phyloP scores from a whole-genome alignment of 2,113 vertebrate species.

The Brachirus orientalis region DNA sequence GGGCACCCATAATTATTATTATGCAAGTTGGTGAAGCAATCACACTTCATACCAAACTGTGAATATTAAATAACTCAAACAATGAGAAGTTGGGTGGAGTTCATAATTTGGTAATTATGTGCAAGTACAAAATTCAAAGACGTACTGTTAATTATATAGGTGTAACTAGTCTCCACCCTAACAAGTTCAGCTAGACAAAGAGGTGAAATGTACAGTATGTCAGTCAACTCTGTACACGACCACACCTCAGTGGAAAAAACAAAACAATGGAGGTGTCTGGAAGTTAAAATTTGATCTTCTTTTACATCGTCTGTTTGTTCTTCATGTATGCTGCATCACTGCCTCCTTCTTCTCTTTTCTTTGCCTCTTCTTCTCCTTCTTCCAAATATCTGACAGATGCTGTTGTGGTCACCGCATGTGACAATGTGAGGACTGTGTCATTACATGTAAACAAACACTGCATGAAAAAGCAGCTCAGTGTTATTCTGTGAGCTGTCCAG shows the following conservation, averaged over 20 bases:
- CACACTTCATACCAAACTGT: too few relatives aligned
- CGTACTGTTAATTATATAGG: not conserved
- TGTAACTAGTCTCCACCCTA: not conserved
- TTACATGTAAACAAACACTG: slow-evolving; percentile 32
- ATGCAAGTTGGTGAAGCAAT: too few relatives aligned
- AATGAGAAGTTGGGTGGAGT: not conserved
- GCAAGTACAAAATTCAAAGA: not conserved
- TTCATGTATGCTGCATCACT: too few relatives aligned
- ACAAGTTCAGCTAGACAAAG: not conserved
- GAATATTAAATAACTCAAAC: not conserved
- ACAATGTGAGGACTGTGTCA: slow-evolving; percentile 3
- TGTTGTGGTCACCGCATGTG: not conserved
- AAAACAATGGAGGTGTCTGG: not conserved
- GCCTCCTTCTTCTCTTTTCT: too few relatives aligned
- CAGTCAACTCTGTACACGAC: not conserved
- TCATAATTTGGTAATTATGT: not conserved
- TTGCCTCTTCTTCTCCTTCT: too few relatives aligned
- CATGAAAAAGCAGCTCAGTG: slow-evolving; percentile 5
- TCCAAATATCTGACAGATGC: too few relatives aligned
- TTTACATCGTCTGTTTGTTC: too few relatives aligned
- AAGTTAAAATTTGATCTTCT: too few relatives aligned
- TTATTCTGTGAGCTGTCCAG: slow-evolving; percentile 28
- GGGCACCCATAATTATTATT: too few relatives aligned
- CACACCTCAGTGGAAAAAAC: not conserved
- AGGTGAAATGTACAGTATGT: not conserved